Conservation (phyloP, 37 sponge, comb jelly and placozoan genomes). For the Tethya wilhelma region DNA sequence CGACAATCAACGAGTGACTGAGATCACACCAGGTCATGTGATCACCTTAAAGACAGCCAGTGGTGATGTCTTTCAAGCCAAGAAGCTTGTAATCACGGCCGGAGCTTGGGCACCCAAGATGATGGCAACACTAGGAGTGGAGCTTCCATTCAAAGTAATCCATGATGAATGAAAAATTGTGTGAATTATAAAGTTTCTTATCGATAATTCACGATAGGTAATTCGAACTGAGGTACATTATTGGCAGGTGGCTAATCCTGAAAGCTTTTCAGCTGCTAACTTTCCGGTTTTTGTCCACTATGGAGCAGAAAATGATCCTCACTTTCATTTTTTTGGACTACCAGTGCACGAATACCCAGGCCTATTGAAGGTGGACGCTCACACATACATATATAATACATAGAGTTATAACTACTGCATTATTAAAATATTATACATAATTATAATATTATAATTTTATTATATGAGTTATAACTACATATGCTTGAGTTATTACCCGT, state of each 20-base stretch:
- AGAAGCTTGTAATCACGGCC: constrained; percentile 72
- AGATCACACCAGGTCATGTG: constrained; percentile 51
- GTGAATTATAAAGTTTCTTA: no score
- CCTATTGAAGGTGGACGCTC: neutral
- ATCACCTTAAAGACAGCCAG: constrained; percentile 57
- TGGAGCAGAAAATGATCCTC: neutral
- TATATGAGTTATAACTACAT: no score
- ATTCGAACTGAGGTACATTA: constrained; percentile 46
- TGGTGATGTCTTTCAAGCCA: constrained; percentile 52
- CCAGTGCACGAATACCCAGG: constrained; percentile 36
- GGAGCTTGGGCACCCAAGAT: constrained; percentile 78
- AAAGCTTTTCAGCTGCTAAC: constrained; percentile 13
- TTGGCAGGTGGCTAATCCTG: constrained; percentile 64
- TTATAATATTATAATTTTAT: no score
- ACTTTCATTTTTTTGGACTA: constrained; percentile 48
- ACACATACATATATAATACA: no score
- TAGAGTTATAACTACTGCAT: no score
- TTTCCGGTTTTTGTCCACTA: constrained; percentile 63
- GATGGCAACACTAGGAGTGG: constrained; percentile 44
- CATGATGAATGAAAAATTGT: no score
- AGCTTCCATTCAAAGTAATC: constrained; percentile 61
- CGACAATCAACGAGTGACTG: constrained; percentile 67
- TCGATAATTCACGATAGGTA: constrained; percentile 33
- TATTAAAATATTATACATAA: no score
- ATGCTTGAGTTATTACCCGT: no score